Base-by-base conservation (phyloP, 1,140 invertebrate genomes). In the Anagrus nilaparvatae region DNA sequence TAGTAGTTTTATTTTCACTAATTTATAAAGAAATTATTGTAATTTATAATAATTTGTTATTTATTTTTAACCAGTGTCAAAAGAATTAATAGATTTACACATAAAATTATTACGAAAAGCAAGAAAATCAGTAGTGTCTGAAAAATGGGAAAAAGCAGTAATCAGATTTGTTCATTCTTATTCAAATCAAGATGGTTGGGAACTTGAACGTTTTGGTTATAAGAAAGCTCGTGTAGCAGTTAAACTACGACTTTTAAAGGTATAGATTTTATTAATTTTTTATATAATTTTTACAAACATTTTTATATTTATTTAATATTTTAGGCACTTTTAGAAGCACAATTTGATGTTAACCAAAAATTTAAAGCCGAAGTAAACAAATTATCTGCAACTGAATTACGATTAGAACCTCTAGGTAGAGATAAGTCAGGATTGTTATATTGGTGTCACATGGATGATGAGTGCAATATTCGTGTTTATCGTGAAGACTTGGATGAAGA, bases 401-500 rank as follows among this genome's bases (percentile, higher is more conserved):
- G 94, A 30, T 70, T 86, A 33, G 75, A 86, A 54, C 92, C 94
- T 3, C 71, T 96, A 48, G 95, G 95, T 16, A 74, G 82, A 49
- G 94, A 98, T 69, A 84, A 84, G 51, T 73, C 81, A 55, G 94
- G 95, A 7, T 76, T 87, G 58, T 73, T 81, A 6, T 98, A 98
- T 64, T 97, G 93, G 92, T 83, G 84, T 57, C 87, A 95, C 54
- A 71, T 89, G 44, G 93, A 97, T 63, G 76, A 82, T 48, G 82
- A 87, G 40, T 79, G 81, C 51, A 93, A 96, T 69, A 72, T 97
- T 29, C 75, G 88, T 47, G 77, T 98, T 17, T 98, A 95, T 62
- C 81, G 82, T 55, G 93, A 97, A 71, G 89, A 97, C 60, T 77
- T 86, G 40, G 93, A 97, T 70, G 92, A 97, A 58, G 90, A 96